Conservation (phyloP, 2,113 vertebrate species). For the Pseudois nayaur region DNA sequence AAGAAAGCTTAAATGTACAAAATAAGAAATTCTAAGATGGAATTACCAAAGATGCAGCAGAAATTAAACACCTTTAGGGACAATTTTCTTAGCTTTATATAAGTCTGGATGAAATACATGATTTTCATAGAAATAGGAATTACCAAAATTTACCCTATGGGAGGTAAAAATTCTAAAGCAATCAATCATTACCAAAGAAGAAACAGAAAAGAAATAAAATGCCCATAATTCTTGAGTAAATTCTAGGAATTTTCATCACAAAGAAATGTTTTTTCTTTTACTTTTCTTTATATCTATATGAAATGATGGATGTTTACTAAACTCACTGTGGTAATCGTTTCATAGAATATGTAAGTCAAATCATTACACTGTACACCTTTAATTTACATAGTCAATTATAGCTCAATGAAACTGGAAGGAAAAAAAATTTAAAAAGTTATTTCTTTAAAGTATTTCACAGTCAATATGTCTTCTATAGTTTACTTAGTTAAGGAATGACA, state of each 20-base stretch:
- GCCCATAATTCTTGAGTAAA: not conserved
- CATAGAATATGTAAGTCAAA: not conserved
- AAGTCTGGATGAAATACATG: not conserved
- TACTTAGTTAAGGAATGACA: not conserved
- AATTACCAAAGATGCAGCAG: not conserved
- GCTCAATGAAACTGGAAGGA: not conserved
- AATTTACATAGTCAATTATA: not conserved
- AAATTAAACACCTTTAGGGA: not conserved
- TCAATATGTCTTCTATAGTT: not conserved
- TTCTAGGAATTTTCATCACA: not conserved
- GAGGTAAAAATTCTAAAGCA: not conserved
- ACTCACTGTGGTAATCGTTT: not conserved
- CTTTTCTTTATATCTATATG: not conserved
- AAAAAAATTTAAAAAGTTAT: not conserved
- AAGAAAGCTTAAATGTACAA: not conserved
- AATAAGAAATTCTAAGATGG: not conserved
- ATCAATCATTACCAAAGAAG: not conserved
- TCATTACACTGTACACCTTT: not conserved
- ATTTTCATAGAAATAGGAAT: not conserved
- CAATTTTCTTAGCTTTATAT: not conserved
- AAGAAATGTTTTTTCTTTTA: not conserved
- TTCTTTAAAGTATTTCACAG: not conserved
- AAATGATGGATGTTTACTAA: not conserved
- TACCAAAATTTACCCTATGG: not conserved
- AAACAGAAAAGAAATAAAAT: not conserved